A percentile compares a stretch with the other conserved stretches of the same genome.
These are phyloP conservation scores for Tachystola acroxantha DNA, from an alignment of 2,888 invertebrate genomes.

Conservation along the genomic window DNA sequence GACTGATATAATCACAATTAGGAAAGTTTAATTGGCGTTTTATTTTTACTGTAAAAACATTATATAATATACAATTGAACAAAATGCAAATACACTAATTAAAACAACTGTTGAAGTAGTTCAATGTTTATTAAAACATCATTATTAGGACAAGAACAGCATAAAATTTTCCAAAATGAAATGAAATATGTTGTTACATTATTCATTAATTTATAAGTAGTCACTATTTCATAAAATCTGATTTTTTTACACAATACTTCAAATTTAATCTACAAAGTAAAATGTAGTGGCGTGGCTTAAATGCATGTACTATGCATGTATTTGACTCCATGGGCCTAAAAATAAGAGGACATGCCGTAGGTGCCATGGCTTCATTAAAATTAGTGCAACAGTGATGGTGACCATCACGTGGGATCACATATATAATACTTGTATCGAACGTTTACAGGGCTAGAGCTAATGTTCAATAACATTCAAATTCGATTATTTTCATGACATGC, in stretches of 20 bases:
- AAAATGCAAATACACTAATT: too few species aligned
- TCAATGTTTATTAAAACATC: conserved; percentile 73
- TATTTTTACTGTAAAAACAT: too few species aligned
- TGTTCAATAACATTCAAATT: too few species aligned
- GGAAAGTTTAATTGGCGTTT: too few species aligned
- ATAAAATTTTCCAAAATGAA: conserved; percentile 64
- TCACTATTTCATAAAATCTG: conserved; percentile 14
- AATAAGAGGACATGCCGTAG: conserved; percentile 4
- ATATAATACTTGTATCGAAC: too few species aligned
- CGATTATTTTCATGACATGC: too few species aligned
- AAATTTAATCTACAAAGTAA: conserved; percentile 20
- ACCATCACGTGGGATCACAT: background rate
- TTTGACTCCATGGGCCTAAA: conserved; percentile 7
- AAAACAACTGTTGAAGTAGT: conserved; percentile 36
- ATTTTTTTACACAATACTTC: conserved; percentile 20
- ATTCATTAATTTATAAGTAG: conserved; percentile 12
- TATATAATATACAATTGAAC: too few species aligned
- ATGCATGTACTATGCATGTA: conserved; percentile 20
- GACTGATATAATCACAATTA: too few species aligned
- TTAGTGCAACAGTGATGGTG: background rate
- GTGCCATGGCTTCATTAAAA: background rate
- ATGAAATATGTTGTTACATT: conserved; percentile 38
- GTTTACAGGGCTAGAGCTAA: too few species aligned
- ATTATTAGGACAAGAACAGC: conserved; percentile 71
- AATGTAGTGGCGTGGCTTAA: conserved; percentile 19